Evolutionary conservation across 1,140 invertebrate species (phyloP).

Genomic region (Cydia splendana): DNA sequence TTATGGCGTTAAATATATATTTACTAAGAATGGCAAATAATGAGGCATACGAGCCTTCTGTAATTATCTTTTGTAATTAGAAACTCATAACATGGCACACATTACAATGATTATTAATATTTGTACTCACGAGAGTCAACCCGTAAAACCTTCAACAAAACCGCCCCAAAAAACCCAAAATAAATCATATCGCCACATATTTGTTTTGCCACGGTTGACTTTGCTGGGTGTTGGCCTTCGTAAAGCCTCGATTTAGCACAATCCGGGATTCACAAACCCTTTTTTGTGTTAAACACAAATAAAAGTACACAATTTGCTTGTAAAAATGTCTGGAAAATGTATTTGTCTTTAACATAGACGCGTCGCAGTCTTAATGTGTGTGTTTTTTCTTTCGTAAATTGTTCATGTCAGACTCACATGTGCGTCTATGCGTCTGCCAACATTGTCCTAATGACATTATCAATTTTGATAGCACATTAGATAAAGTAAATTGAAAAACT

Average conservation of each 20-base stretch:
- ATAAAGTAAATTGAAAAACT: no score
- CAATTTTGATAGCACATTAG: no score
- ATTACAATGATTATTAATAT: slow-evolving; percentile 7
- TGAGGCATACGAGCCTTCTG: background rate
- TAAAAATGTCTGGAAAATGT: background rate
- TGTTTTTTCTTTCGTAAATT: background rate
- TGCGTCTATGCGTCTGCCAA: no score
- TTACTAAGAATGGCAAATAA: background rate
- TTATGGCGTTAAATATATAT: background rate
- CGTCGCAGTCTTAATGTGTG: background rate
- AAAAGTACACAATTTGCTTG: slow-evolving; percentile 8
- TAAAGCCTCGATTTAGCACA: slow-evolving; percentile 17
- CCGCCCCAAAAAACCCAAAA: background rate
- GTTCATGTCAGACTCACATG: no score
- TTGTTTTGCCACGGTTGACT: background rate
- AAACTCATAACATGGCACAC: background rate
- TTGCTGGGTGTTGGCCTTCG: background rate
- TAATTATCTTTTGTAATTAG: background rate
- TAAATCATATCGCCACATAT: background rate
- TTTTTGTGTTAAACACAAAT: background rate
- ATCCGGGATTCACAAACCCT: slow-evolving; percentile 12
- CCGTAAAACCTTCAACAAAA: background rate
- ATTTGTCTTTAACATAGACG: background rate
- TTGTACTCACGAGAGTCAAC: background rate
- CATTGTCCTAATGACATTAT: no score